These are phyloP conservation scores for Globodera rostochiensis DNA, from an alignment of 1,140 invertebrate genomes.

Conservation along the genomic window DNA sequence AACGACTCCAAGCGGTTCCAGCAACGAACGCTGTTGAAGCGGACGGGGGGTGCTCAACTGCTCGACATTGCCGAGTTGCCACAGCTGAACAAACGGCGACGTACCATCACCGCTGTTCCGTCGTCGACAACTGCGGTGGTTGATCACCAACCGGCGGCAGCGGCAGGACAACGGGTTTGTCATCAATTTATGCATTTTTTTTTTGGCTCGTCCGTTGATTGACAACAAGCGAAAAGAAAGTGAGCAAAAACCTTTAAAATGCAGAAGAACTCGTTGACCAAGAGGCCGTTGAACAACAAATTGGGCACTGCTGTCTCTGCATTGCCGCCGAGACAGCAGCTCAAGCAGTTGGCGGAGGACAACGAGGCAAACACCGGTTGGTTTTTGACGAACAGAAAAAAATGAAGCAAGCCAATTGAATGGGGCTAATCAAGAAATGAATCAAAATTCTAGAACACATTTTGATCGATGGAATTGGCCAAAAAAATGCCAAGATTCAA, in stretches of 20 bases:
- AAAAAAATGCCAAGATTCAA: too few relatives aligned
- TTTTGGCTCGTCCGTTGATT: neutral
- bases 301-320: neutral
- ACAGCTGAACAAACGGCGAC: slow-evolving; percentile 35
- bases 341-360: neutral
- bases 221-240: neutral
- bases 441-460: too few relatives aligned
- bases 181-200: neutral
- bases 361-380: neutral
- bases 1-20: slow-evolving; percentile 56
- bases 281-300: slow-evolving; percentile 14
- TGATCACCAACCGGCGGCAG: neutral
- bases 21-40: slow-evolving; percentile 44
- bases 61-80: slow-evolving; percentile 51
- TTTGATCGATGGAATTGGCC: too few relatives aligned
- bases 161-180: neutral
- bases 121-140: neutral
- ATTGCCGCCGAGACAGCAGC: neutral
- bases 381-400: too few relatives aligned
- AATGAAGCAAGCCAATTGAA: too few relatives aligned
- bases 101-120: slow-evolving; percentile 18
- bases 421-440: too few relatives aligned
- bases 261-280: slow-evolving; percentile 9
- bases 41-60: slow-evolving; percentile 49
- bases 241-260: neutral